Percentiles rank a stretch among this genome's conserved stretches.
Conservation (phyloP, 1,140 invertebrate species). For the Micrasema longulum region DNA sequence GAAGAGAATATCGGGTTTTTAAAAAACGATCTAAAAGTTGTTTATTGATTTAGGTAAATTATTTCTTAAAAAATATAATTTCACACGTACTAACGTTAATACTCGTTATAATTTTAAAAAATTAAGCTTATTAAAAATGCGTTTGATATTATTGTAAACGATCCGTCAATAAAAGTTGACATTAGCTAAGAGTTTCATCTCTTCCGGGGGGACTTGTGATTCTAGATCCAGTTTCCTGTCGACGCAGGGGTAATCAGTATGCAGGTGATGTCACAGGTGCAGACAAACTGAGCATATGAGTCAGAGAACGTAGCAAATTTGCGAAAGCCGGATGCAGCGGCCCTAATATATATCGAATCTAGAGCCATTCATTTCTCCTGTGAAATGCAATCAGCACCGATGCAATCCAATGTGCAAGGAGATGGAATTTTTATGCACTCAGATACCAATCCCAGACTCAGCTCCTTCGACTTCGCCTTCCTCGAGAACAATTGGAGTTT, state of each 20-base stretch:
- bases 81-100: too few relatives aligned
- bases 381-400: conserved; percentile 30
- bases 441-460: not conserved
- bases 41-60: too few relatives aligned
- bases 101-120: too few relatives aligned
- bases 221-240: not conserved
- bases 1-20: too few relatives aligned
- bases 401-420: conserved; percentile 27
- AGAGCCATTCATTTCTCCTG: conserved; percentile 15
- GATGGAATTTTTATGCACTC: conserved; percentile 22
- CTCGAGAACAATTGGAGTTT: too few relatives aligned
- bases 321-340: conserved; percentile 20
- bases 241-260: conserved; percentile 31
- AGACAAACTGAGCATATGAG: conserved; percentile 25
- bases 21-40: too few relatives aligned
- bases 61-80: too few relatives aligned
- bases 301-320: conserved; percentile 23
- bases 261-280: conserved; percentile 34
- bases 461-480: not conserved
- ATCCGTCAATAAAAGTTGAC: too few relatives aligned
- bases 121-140: too few relatives aligned
- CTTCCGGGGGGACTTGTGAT: not conserved
- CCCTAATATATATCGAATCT: conserved; percentile 35
- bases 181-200: too few relatives aligned
- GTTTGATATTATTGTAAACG: too few relatives aligned